Conservation (phyloP, 2,888 invertebrate genomes). For the Ephialtes manifestator region DNA sequence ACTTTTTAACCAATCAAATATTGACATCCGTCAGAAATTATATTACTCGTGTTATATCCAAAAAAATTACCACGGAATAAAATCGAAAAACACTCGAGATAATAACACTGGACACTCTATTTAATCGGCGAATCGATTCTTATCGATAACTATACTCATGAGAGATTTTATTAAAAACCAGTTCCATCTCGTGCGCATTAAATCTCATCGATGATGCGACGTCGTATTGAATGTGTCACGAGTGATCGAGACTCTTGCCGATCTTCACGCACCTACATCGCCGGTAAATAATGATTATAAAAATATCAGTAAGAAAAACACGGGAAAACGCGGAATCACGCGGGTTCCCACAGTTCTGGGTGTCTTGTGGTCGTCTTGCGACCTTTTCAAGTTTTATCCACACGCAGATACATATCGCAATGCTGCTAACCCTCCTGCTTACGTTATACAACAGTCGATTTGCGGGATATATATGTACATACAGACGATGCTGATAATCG, state of each 20-base stretch:
- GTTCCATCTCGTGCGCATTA: conserved; percentile 1
- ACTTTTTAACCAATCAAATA: not conserved
- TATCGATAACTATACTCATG: not conserved
- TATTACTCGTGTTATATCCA: not conserved
- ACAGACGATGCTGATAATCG: conserved; percentile 9
- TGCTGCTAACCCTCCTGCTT: not conserved
- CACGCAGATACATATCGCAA: conserved; percentile 40
- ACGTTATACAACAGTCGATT: conserved; percentile 3
- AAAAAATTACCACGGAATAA: not conserved
- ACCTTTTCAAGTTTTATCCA: conserved; percentile 51
- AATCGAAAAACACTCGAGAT: not conserved
- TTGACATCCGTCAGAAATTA: not conserved
- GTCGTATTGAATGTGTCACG: not conserved
- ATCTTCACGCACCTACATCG: not conserved
- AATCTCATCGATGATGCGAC: not conserved
- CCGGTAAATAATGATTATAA: not conserved
- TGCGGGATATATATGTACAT: not conserved
- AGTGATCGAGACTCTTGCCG: not conserved
- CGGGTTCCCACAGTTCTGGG: conserved; percentile 53
- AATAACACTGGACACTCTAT: not conserved
- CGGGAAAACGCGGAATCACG: conserved; percentile 21
- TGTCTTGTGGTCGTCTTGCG: conserved; percentile 14
- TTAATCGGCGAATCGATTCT: conserved; percentile 20
- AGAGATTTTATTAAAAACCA: not conserved
- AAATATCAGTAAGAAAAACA: conserved; percentile 21